Base-by-base conservation (phyloP, 2,113 vertebrate species). In the Dasyornis broadbenti region DNA sequence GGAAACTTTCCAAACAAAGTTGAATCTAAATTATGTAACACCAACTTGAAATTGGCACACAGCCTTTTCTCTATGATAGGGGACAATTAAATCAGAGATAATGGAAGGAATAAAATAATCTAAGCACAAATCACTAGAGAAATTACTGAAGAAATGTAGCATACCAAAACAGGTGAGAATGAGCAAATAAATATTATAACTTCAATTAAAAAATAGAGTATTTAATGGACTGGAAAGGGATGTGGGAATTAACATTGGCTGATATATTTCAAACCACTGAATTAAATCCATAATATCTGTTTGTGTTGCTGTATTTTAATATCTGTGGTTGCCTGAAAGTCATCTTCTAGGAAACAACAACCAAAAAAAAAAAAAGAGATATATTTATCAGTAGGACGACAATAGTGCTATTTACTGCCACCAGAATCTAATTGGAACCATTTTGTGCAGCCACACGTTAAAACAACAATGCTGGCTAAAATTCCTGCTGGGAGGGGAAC, bases 101-200 rank as follows among this genome's bases (percentile, higher is more conserved):
- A 97, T 94, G 75, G 82, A 94, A 97, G 95, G 82, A 95, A 96
- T 97, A 94, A 90, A 75, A 91, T 94, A 96, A 97, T 95, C 82
- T 75, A 96, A 95, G 71, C 91, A 94, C 60, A 97, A 97, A 96
- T 96, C 98, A 97, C 97, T 94, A 96, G 97, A 97, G 97, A 98
- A 98, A 98, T 98, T 98, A 98, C 78, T 54, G 95, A 95, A 97
- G 96, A 97, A 97, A 97, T 97, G 94, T 92, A 97, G 96, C 97
- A 97, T 97, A 96, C 73, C 69, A 86, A 97, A 97, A 97, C 95
- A 98, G 96, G 96, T 97, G 82, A 98, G 95, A 97, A 96, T 95
- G 91, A 96, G 89, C 97, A 98, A 98, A 97, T 98, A 98, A 98
- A 98, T 98, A 98, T 98, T 97, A 97, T 97, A 98, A 96, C 92